Conservation (phyloP, 2,888 invertebrate species). For the Drosophila falleni region DNA sequence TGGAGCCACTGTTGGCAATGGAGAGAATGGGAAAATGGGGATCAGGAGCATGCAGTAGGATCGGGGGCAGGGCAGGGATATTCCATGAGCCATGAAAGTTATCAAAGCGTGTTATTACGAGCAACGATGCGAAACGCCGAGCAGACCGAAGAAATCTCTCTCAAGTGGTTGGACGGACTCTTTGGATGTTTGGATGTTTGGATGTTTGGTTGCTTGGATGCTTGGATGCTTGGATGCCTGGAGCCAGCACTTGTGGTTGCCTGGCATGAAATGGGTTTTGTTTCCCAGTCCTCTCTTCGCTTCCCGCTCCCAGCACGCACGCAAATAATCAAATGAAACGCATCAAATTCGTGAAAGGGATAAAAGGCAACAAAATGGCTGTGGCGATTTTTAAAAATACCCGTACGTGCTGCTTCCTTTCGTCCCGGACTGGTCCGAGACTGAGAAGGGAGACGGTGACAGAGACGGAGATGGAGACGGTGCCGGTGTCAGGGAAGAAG, state of each 20-base stretch:
- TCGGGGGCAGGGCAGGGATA: slow-evolving; percentile 70
- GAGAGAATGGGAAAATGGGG: slow-evolving; percentile 19
- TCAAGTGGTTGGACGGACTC: slow-evolving; percentile 62
- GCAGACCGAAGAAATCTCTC: slow-evolving; percentile 31
- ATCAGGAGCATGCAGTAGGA: slow-evolving; percentile 71
- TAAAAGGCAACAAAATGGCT: slow-evolving; percentile 68
- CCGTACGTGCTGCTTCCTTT: slow-evolving; percentile 54
- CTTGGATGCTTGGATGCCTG: slow-evolving; percentile 23
- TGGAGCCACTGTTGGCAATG: slow-evolving; percentile 36
- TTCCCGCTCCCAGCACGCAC: slow-evolving; percentile 53
- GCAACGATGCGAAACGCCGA: slow-evolving; percentile 69
- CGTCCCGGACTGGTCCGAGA: background rate
- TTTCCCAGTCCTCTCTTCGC: slow-evolving; percentile 2
- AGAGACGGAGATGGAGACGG: background rate
- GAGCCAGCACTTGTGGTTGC: slow-evolving; percentile 78
- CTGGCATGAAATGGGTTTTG: slow-evolving; percentile 67
- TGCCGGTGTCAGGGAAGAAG: background rate
- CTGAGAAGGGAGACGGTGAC: background rate
- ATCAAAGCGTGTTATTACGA: slow-evolving; percentile 85
- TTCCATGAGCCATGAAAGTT: slow-evolving; percentile 84
- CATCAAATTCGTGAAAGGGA: slow-evolving; percentile 78
- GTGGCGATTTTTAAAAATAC: slow-evolving; percentile 63
- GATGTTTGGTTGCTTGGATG: slow-evolving; percentile 14
- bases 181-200: slow-evolving; percentile 21
- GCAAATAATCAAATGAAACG: slow-evolving; percentile 80